Conservation (phyloP, 53 echinoderm and acorn worm genomes). For the Holothuria scabra region DNA sequence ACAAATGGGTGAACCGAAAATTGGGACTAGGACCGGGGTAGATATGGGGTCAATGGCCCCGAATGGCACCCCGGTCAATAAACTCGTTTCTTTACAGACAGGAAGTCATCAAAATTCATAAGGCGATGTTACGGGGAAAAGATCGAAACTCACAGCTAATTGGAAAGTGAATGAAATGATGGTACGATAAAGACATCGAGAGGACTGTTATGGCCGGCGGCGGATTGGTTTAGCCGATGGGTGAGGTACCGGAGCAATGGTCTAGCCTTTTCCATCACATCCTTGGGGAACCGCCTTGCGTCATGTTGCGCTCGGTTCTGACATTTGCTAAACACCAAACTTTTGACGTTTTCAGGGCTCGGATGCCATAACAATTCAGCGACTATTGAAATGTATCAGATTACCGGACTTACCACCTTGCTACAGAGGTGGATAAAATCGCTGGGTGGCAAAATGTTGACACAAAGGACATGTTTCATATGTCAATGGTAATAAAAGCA, state of each 20-base stretch:
- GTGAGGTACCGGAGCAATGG: constrained; percentile 25
- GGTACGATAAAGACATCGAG: constrained; percentile 39
- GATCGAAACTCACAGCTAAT: constrained; percentile 39
- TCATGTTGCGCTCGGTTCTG: constrained; percentile 39
- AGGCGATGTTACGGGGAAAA: constrained; percentile 19
- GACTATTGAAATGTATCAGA: constrained; percentile 19
- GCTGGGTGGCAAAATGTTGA: constrained; percentile 47
- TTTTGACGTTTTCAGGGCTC: constrained; percentile 38
- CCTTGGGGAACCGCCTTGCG: constrained; percentile 40
- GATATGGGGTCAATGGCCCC: constrained; percentile 48
- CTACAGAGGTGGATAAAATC: constrained; percentile 31
- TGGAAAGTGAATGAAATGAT: constrained; percentile 37
- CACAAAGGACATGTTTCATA: constrained; percentile 47
- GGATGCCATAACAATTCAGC: not conserved
- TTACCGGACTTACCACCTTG: constrained; percentile 31
- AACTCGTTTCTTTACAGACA: constrained; percentile 20
- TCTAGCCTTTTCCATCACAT: not conserved
- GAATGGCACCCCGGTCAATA: constrained; percentile 41
- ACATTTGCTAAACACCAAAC: constrained; percentile 43
- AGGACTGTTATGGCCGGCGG: constrained; percentile 29
- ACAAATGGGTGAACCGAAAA: constrained; percentile 52
- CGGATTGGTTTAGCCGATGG: constrained; percentile 23
- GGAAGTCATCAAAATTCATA: constrained; percentile 46
- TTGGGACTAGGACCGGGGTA: constrained; percentile 47
- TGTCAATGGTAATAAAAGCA: constrained; percentile 34